Base-by-base conservation (phyloP, 1,140 invertebrate genomes). In the Drosophila ercepeae region DNA sequence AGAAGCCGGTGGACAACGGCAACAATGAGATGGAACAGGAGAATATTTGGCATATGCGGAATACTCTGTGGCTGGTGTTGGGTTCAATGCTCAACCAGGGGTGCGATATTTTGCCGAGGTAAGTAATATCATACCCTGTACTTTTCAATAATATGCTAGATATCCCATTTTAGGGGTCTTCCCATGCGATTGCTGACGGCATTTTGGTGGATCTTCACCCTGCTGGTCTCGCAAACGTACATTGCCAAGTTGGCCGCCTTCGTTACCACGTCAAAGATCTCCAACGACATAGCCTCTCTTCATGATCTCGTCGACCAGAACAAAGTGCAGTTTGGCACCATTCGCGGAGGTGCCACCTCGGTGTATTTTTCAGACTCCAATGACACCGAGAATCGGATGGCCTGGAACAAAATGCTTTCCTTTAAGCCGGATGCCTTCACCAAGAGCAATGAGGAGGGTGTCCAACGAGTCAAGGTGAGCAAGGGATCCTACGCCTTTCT, bases 161-260 rank as follows among this genome's bases (percentile, higher is more conserved):
- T 13, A 36, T 11, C 2, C 49, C 8, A 3, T 5, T 55, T 5
- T 18, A 96, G 96, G 86, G 95, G 96, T 2, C 93, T 95, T 41
- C 96, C 96, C 0, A 97, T 96, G n/a, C 92, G 97, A 8, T 94
- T 97, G 91, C 93, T 96, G 0, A 95, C 95, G 0, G 95, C 95
- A 0, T 96, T 97, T 92, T 99, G 98, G 97, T 98, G 97, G 97
- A 98, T 98, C 76, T 99, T 98, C 88, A 96, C 96, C 0, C 92
- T 99, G 29, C 98, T 99, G 44, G 97, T 99, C 91, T 97, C 97
- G 8, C 97, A 97, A 0, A 98, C 97, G 0, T 99, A 99, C 91
- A 99, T 98, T 0, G 98, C 98, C 9, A 98, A 99, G 91, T 92
- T 99, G 68, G 97, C 98, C 3, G 97, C 98, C 2, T 99, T 98